Evolutionary conservation across 37 sponge, comb jelly and placozoan species (phyloP).

Genomic region (Tethya wilhelma): DNA sequence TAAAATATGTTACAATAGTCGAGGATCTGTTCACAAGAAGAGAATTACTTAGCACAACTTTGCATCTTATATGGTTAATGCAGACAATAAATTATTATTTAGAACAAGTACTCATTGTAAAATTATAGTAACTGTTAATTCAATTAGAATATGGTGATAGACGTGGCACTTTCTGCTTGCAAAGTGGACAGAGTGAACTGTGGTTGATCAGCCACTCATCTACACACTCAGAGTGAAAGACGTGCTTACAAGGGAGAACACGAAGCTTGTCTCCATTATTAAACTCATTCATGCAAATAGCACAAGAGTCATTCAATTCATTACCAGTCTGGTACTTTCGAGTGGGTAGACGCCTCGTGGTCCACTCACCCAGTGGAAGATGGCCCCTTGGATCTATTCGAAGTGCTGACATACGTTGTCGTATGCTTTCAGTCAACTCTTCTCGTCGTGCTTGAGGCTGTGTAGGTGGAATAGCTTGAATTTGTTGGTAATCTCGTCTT

Average conservation of each 20-base stretch:
- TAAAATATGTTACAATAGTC: too few relatives aligned
- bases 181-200: conserved; percentile 60
- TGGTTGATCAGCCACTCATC: conserved; percentile 67
- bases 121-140: too few relatives aligned
- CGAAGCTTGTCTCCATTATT: conserved; percentile 23
- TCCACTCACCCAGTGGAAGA: conserved; percentile 36
- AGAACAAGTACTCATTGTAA: too few relatives aligned
- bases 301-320: conserved; percentile 20
- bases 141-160: too few relatives aligned
- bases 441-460: too few relatives aligned
- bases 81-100: too few relatives aligned
- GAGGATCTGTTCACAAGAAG: too few relatives aligned
- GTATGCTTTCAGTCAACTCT: conserved; percentile 66
- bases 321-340: neutral
- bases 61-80: too few relatives aligned
- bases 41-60: too few relatives aligned
- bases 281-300: conserved; percentile 64
- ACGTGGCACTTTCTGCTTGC: conserved; percentile 34
- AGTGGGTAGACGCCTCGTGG: conserved; percentile 24
- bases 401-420: conserved; percentile 46
- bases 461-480: too few relatives aligned
- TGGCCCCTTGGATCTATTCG: conserved; percentile 35
- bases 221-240: conserved; percentile 59
- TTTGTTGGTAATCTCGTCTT: conserved; percentile 7
- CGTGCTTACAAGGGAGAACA: conserved; percentile 56